Base-by-base conservation (phyloP, 53 echinoderm and acorn worm species). In the Patiria pectinifera region DNA sequence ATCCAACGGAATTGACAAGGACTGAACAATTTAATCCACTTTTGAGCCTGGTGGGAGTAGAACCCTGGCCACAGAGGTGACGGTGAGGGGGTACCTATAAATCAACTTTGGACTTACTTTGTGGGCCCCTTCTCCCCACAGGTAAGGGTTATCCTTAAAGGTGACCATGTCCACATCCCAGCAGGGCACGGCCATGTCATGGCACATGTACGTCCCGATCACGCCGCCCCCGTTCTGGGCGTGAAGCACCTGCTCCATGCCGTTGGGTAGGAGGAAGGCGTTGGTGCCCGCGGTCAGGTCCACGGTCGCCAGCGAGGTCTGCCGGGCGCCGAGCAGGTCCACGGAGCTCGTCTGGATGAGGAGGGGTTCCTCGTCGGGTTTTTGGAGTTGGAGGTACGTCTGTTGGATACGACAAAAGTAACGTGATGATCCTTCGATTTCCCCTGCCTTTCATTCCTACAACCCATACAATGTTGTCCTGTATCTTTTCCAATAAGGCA, bases 111-210 rank as follows among this genome's bases (percentile, higher is more conserved):
- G 49, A 35, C 24, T 70, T 92, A 98, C 99, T 91, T 89, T 98
- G 49, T 93, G n/a, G 0, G 90, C 91, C 62, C 87, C 92, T 7
- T 45, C 46, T 44, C 95, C 95, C 96, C 99, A 98, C 23, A 76
- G 82, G 69, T 90, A 98, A 59, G 96, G 99, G 89, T 98, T 98
- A 71, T 87, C 93, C 58, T 87, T 91, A 63, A 94, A 98, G 49
- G 95, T 93, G 18, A 87, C 59, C 85, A 98, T 89, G 71, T 93
- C 91, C 61, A 97, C 95, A 78, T 93, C 92, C 72, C 92, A 95
- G 91, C 99, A 98, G 21, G 89, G 78, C 13, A 89, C 83, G 22
- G 47, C 92, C 83, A 71, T 88, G 72, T 74, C 76, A 22, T 80
- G 90, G 81, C 81, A 80, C 90, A 69, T 45, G 80, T 90, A 81